phyloP scores from a whole-genome alignment of 2,113 vertebrate genomes.

The Corythaeola cristata region DNA sequence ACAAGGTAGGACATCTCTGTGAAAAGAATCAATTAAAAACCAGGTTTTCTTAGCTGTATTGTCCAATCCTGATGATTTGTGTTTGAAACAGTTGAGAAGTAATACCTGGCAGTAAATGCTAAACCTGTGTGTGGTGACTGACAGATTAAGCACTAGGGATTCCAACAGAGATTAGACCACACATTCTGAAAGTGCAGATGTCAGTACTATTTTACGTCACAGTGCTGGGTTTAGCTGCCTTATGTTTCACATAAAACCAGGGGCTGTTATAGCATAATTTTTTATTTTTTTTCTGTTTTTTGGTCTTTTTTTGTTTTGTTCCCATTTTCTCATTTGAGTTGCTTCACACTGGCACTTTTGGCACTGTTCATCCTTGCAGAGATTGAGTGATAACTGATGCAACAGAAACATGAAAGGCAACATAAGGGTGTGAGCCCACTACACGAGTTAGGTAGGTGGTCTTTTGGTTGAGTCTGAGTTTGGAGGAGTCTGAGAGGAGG shows the following conservation, averaged over 20 bases:
- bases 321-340: background rate
- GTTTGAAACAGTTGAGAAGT: constrained; percentile 64
- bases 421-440: background rate
- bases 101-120: constrained; percentile 61
- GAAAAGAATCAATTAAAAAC: background rate
- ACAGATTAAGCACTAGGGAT: constrained; percentile 73
- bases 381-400: background rate
- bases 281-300: fast-evolving
- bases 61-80: constrained; percentile 40
- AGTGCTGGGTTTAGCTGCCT: constrained; percentile 40
- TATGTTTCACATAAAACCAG: constrained; percentile 13
- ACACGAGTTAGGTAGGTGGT: background rate
- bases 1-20: background rate
- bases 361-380: background rate
- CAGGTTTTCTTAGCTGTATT: background rate
- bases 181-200: constrained; percentile 40
- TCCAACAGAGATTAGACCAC: constrained; percentile 57
- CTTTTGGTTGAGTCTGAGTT: background rate
- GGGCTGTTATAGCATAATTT: background rate
- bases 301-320: background rate
- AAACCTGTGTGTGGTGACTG: constrained; percentile 65
- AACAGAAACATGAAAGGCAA: background rate
- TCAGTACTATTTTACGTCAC: constrained; percentile 56
- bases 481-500: background rate
- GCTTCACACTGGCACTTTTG: background rate